Base-by-base conservation (phyloP, 2,113 vertebrate species). In the Cebidichthys violaceus region DNA sequence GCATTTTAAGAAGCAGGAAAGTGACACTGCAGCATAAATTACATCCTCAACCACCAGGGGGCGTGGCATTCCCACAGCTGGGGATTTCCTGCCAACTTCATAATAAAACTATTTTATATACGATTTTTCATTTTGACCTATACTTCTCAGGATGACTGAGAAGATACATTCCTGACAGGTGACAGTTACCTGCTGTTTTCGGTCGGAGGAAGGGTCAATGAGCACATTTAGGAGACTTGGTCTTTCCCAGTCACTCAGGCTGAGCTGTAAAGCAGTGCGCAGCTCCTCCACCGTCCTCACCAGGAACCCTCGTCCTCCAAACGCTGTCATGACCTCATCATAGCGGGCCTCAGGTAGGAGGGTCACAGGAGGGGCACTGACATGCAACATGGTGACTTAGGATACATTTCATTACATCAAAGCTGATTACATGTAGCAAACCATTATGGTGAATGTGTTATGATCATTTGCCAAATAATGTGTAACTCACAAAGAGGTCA, bases 141-240 rank as follows among this genome's bases (percentile, higher is more conserved):
- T 17, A 41, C 2, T 37, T 33, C 55, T 76, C 22, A 76, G 29
- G 4, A 18, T 6, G 31, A 72, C 18, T 24, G n/a, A 14, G 31
- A 43, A n/a, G 20, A 9, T 20, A 13, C 3, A 60, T 43, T 62
- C 3, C 52, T 54, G 20, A 33, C 60, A 17, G 37, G 39, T 17
- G 22, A 27, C 41, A 27, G 33, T 85, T 92, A 99, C 98, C 96
- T 99, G 98, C 67, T 96, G 91, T 87, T 99, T 99, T 71, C 98
- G 96, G 60, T 95, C 95, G 0, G 97, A 96, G 0, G 96, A 95
- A 0, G 98, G 97, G 83, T 99, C 94, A 64, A 99, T 99, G 79
- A 99, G 94, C 75, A 99, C 94, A 27, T 99, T 99, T 87, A 99
- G 94, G 22, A 99, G 96, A 73, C 95, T 96, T 14, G 98, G 98